phyloP scores from a whole-genome alignment of 2,113 vertebrate genomes.

The Varanus komodoensis region DNA sequence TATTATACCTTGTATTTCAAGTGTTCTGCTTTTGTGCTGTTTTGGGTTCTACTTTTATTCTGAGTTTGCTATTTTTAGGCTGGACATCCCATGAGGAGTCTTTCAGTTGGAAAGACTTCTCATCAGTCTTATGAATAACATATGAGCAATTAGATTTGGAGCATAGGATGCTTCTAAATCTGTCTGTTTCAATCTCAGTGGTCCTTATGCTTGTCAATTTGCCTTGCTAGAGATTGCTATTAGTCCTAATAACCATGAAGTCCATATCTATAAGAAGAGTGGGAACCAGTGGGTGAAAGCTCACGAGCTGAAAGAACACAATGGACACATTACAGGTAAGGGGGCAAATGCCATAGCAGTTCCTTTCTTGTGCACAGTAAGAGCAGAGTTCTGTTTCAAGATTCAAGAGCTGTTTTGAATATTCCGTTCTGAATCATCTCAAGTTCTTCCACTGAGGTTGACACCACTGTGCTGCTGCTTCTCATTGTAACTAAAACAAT shows the following conservation, averaged over 20 bases:
- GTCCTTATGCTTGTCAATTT: neutral
- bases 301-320: conserved; percentile 98
- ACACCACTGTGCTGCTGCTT: neutral
- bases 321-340: conserved; percentile 97
- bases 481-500: neutral
- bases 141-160: neutral
- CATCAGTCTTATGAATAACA: neutral
- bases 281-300: conserved; percentile 96
- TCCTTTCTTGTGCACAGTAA: neutral
- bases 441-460: neutral
- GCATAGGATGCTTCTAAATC: neutral
- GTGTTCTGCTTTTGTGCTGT: neutral
- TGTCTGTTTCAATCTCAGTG: neutral
- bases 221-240: conserved; percentile 91
- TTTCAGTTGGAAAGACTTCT: neutral
- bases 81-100: neutral
- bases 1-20: neutral
- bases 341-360: fast-evolving
- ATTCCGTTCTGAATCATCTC: neutral
- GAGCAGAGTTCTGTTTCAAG: neutral
- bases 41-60: neutral
- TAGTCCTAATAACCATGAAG: conserved; percentile 99
- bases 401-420: neutral
- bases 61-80: neutral
- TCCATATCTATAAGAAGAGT: conserved; percentile 98